Percentiles rank a stretch among this genome's conserved stretches.
Evolutionary conservation across 2,797 vertebrate genomes (phyloP).

Genomic region (Scolopax bukidnonensis): DNA sequence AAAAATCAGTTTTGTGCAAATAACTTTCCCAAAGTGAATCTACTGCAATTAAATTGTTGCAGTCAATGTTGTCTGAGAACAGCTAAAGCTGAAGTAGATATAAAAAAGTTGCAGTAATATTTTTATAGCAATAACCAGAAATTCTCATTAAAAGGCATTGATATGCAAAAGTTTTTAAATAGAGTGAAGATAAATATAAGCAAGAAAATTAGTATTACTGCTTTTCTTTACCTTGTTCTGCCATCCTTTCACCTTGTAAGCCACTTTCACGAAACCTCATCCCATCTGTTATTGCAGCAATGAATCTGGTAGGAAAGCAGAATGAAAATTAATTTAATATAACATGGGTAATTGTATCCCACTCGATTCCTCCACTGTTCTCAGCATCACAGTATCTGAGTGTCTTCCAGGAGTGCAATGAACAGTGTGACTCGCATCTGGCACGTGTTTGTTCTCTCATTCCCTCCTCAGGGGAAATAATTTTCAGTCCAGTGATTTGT

Average conservation of each 20-base stretch:
- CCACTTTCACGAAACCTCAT: not conserved
- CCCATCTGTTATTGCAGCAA: not conserved
- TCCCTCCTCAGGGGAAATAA: not conserved
- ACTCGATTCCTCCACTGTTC: rapidly evolving
- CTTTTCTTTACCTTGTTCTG: not conserved
- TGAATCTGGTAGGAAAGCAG: not conserved
- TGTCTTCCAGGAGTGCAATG: conserved; percentile 3
- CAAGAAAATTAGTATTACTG: not conserved
- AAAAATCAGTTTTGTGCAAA: not conserved
- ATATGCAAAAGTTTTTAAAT: not conserved
- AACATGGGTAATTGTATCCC: not conserved
- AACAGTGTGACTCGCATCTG: not conserved
- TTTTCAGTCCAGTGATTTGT: not conserved
- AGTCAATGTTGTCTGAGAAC: not conserved
- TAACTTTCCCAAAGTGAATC: not conserved
- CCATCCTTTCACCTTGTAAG: not conserved
- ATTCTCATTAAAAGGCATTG: not conserved
- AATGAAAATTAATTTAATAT: not conserved
- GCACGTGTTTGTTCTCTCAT: not conserved
- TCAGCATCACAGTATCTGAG: not conserved
- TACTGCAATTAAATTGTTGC: not conserved
- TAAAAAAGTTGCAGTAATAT: not conserved
- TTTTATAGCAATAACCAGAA: not conserved
- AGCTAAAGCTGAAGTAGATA: not conserved
- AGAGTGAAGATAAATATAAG: not conserved